Base-by-base conservation (phyloP, 2,888 invertebrate species). In the Xestia sexstrigata region DNA sequence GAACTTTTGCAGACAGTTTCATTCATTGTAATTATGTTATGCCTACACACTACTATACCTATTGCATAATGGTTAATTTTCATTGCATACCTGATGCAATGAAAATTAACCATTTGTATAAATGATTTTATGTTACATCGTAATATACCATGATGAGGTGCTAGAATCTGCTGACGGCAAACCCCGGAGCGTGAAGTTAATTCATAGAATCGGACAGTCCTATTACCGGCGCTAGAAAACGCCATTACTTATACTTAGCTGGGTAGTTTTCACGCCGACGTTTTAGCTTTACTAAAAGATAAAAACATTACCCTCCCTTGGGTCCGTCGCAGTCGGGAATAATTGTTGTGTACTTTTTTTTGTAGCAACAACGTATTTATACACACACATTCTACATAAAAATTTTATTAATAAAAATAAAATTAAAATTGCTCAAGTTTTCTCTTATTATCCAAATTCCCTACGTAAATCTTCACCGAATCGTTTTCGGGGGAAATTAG, bases 141-240 rank as follows among this genome's bases (percentile, higher is more conserved):
- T 60, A 17, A 30, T 20, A 9, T 30, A 30, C 30, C 9, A 58
- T 17, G 5, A 70, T 60, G 26, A 23, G 7, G 5, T 23, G 9
- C 9, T 63, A 17, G 42, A 68, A 77, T 30, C 35, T 39, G 55
- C 26, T 6, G 49, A 60, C 63, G 39, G 11, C 58, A 49, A 20
- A 39, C 3, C 45, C 58, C 15, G 39, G 42, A 62, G 42, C 26
- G 49, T 52, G 35, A 67, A 55, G 42, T 17, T 73, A 62, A 82
- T 79, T 83, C 83, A 75, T 73, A 69, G 47, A 83, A 83, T 75
- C 65, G 23, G 82, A 79, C 75, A 83, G 63, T 75, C 26, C 63
- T n/a, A 71, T 83, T 82, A 70, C 79, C 49, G 23, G 39, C 52
- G 65, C 73, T 62, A 55, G 70, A 23, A 39, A 39, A 23, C 5